phyloP scores from a whole-genome alignment of 2,113 vertebrate species.

The Pantherophis guttatus region DNA sequence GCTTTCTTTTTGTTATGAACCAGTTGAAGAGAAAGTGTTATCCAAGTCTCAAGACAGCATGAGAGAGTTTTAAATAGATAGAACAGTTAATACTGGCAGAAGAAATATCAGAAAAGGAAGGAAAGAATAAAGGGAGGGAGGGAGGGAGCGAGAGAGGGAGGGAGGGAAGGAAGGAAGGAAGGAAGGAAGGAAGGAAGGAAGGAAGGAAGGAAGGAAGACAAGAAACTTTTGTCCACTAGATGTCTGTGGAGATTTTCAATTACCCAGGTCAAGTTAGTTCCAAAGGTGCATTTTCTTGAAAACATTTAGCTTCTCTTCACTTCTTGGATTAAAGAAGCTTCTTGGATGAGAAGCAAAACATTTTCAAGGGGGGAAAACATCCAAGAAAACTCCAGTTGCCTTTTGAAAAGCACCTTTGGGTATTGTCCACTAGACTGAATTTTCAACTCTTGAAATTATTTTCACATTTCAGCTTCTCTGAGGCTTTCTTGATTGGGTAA shows the following conservation, averaged over 20 bases:
- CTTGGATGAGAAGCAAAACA: background rate
- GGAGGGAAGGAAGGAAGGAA: too few relatives aligned
- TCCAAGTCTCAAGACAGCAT: slow-evolving; percentile 68
- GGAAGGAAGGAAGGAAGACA: background rate
- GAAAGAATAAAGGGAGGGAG: slow-evolving; percentile 72
- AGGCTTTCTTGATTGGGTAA: slow-evolving; percentile 54
- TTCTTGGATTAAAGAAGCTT: background rate
- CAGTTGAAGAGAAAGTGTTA: slow-evolving; percentile 70
- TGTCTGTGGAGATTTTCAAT: background rate
- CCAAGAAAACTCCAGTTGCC: background rate
- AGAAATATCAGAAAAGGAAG: slow-evolving; percentile 79
- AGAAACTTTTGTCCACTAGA: background rate
- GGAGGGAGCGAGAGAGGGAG: slow-evolving; percentile 53
- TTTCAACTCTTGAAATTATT: slow-evolving; percentile 61
- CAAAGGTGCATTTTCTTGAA: background rate
- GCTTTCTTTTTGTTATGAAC: slow-evolving; percentile 56
- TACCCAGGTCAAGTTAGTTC: background rate
- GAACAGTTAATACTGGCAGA: slow-evolving; percentile 78
- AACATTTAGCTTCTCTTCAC: background rate
- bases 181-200: too few relatives aligned
- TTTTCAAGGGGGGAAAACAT: background rate
- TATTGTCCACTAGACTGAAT: slow-evolving; percentile 69
- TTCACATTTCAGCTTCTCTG: slow-evolving; percentile 58
- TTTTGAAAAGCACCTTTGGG: slow-evolving; percentile 59
- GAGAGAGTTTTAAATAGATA: slow-evolving; percentile 79